Conservation (phyloP, 1,140 invertebrate genomes). For the Drosophila rufa region DNA sequence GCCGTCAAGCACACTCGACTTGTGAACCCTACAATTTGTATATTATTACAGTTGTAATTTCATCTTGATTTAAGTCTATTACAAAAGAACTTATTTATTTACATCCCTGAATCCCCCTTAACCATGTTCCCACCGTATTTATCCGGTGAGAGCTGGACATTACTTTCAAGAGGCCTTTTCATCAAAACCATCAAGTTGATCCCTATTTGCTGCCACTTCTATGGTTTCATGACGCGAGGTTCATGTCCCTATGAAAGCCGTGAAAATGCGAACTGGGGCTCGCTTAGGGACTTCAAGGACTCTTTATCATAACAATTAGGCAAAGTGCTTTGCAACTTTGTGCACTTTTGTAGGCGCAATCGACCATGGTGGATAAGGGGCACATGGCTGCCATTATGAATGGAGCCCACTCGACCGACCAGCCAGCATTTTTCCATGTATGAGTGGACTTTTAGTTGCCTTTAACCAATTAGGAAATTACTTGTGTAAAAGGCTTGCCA, state of each 20-base stretch:
- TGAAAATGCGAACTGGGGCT: not conserved
- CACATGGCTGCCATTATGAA: conserved; percentile 40
- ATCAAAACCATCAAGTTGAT: conserved; percentile 13
- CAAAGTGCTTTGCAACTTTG: conserved; percentile 62
- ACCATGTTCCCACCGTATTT: not conserved
- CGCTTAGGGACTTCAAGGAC: conserved; percentile 18
- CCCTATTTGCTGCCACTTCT: not conserved
- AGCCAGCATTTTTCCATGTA: no score
- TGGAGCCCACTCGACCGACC: conserved; percentile 17
- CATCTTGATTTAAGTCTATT: no score
- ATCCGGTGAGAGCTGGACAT: not conserved
- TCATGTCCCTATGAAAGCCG: no score
- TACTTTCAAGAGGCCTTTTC: no score
- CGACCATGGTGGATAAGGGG: conserved; percentile 40
- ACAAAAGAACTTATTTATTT: not conserved
- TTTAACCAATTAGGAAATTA: conserved; percentile 74
- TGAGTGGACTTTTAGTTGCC: conserved; percentile 2
- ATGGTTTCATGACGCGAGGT: not conserved
- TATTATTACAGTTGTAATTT: not conserved
- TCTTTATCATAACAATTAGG: conserved; percentile 61
- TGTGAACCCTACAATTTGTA: not conserved
- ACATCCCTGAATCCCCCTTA: not conserved
- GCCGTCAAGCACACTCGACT: no score
- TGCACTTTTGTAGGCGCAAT: conserved; percentile 48
- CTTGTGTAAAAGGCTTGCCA: conserved; percentile 59